A percentile compares a stretch with the other conserved stretches of the same genome.
Evolutionary conservation across 1,140 invertebrate genomes (phyloP).

Genomic region (Drosophila obscura): DNA sequence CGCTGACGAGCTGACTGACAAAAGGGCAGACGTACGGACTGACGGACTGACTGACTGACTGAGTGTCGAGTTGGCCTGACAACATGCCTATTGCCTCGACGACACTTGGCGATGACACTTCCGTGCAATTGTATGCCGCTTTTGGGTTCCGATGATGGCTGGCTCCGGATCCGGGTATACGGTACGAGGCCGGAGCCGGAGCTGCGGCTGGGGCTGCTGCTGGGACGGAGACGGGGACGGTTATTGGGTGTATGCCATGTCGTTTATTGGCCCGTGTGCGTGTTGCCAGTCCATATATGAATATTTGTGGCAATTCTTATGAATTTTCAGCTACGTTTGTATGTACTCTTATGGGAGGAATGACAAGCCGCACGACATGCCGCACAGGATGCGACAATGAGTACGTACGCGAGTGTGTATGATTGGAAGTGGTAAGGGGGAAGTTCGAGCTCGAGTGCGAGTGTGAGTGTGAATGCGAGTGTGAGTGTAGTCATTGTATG

Average conservation of each 20-base stretch:
- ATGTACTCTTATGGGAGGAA: slow-evolving; percentile 11
- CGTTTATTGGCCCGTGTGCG: slow-evolving; percentile 66
- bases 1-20: slow-evolving; percentile 31
- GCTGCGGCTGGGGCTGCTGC: background rate
- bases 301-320: slow-evolving; percentile 81
- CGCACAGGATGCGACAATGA: slow-evolving; percentile 65
- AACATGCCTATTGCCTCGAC: slow-evolving; percentile 74
- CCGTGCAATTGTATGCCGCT: slow-evolving; percentile 75
- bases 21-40: slow-evolving; percentile 8
- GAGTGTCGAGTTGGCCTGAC: slow-evolving; percentile 31
- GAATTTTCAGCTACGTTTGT: slow-evolving; percentile 70
- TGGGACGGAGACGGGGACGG: slow-evolving; percentile 25
- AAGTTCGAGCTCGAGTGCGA: too few relatives aligned
- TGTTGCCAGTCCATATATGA: slow-evolving; percentile 76
- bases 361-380: slow-evolving; percentile 51
- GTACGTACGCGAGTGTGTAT: slow-evolving; percentile 19
- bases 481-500: slow-evolving; percentile 60
- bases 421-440: background rate
- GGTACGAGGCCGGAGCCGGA: background rate
- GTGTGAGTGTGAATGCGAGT: slow-evolving; percentile 7
- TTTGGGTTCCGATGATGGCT: slow-evolving; percentile 56
- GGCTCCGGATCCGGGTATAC: slow-evolving; percentile 26
- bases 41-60: slow-evolving; percentile 19
- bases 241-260: slow-evolving; percentile 67
- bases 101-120: slow-evolving; percentile 77